Base-by-base conservation (phyloP, 2,797 vertebrate genomes). In the Periophthalmus magnuspinnatus region DNA sequence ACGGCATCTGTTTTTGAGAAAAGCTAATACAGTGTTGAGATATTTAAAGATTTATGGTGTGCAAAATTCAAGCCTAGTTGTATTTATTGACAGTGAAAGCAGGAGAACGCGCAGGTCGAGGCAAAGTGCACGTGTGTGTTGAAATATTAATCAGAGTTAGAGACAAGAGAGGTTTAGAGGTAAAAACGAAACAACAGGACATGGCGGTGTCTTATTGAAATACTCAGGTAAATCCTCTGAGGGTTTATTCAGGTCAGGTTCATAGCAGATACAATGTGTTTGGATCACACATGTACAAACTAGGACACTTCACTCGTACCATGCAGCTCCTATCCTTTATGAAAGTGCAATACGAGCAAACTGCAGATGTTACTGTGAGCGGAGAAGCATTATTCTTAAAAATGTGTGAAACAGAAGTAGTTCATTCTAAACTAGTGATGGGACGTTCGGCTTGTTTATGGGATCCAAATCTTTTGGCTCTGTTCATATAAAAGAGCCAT, bases 71-170 rank as follows among this genome's bases (percentile, higher is more conserved):
- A 22, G 54, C 24, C 34, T 59, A 62, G 24, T 2, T 6, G 34
- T 64, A 9, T 70, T 71, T 68, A 38, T 17, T 68, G 65, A 22
- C 66, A 6, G 34, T 57, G 21, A 41, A 50, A 32, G 28, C 7
- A 4, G 55, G 50, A 52, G 34, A 16, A 38, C 67, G 59, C 60
- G 48, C 64, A 54, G 13, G 65, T 47, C 41, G 41, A 16, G 16
- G 22, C 8, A 19, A 48, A 64, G 62, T 47, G 41, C 62, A 32
- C 10, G 6, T 6, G 62, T 48, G 21, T 19, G 13, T 64, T 64
- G 62, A 64, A 48, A 48, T 9, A 47, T 64, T 64, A 47, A 64
- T 64, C 19, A 10, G 36, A 17, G 41, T 64, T 48, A 32, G 55
- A 57, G 61, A 17, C 61, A 48, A 41, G 22, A 7, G 21, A 47